Conservation (phyloP, 1,140 invertebrate species). For the Ridgeia piscesae region DNA sequence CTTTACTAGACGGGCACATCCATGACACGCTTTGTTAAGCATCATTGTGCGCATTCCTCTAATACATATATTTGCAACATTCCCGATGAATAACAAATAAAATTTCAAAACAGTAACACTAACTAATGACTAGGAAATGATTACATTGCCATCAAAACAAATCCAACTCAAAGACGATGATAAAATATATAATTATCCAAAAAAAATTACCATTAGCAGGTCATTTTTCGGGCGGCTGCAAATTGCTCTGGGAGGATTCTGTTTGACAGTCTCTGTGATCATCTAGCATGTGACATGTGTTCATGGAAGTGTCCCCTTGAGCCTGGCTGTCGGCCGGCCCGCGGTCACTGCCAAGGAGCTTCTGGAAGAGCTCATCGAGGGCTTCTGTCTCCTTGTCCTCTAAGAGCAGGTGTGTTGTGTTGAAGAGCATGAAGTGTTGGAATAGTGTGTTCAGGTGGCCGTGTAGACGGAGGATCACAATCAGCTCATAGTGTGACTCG, state of each 20-base stretch:
- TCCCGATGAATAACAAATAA: not conserved
- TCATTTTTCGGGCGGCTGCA: not conserved
- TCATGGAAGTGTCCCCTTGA: not conserved
- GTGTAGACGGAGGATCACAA: slow-evolving; percentile 62
- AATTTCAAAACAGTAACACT: not conserved
- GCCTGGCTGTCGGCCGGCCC: not conserved
- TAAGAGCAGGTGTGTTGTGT: slow-evolving; percentile 83
- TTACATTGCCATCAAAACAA: not conserved
- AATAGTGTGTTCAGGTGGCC: slow-evolving; percentile 92
- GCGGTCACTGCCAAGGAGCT: not conserved
- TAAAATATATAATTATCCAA: not conserved
- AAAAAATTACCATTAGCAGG: not conserved
- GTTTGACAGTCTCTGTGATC: not conserved
- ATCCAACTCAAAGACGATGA: not conserved
- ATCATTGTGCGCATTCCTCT: not conserved
- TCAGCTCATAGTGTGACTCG: slow-evolving; percentile 94
- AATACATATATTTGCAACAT: not conserved
- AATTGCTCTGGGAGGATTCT: not conserved
- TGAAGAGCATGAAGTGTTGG: slow-evolving; percentile 88
- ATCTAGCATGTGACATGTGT: not conserved
- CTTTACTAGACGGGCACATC: not conserved
- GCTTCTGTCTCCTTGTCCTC: slow-evolving; percentile 93
- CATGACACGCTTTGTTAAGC: not conserved
- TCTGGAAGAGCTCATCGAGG: slow-evolving; percentile 11
- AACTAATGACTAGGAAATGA: not conserved